phyloP scores from a whole-genome alignment of 2,797 vertebrate species.

The Dipus sagitta region DNA sequence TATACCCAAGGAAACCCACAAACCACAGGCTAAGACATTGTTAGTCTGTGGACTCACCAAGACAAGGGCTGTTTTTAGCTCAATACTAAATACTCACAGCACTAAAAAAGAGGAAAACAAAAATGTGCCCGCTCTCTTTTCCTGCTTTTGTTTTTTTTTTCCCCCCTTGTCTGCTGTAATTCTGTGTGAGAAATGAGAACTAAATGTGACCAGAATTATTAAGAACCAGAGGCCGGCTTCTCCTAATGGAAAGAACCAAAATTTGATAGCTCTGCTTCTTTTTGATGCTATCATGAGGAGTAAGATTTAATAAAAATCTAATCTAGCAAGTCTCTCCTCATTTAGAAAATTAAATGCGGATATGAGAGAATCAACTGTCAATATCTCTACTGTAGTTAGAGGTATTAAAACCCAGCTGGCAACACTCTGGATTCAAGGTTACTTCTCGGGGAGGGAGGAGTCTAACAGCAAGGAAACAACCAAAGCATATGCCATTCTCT shows the following conservation, averaged over 20 bases:
- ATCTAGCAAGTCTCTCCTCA: background rate
- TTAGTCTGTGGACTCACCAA: constrained; percentile 72
- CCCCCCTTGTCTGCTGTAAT: constrained; percentile 1
- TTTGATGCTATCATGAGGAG: background rate
- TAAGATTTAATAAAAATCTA: background rate
- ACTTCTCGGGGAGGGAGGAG: background rate
- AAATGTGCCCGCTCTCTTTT: constrained; percentile 57
- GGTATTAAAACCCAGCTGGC: background rate
- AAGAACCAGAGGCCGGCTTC: background rate
- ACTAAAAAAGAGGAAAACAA: constrained; percentile 2
- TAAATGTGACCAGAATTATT: background rate
- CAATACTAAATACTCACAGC: constrained; percentile 23
- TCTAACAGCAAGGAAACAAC: background rate
- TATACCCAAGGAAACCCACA: constrained; percentile 83
- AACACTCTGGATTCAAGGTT: background rate
- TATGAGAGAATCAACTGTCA: background rate
- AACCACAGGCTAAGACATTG: constrained; percentile 78
- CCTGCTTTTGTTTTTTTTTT: constrained; percentile 68
- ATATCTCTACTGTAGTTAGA: background rate
- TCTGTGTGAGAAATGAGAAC: constrained; percentile 57
- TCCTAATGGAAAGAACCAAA: background rate
- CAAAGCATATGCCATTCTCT: background rate
- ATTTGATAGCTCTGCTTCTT: background rate
- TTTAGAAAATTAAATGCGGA: constrained; percentile 31
- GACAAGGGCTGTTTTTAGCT: constrained; percentile 71